Percentiles rank a stretch among this genome's conserved stretches.
These are phyloP conservation scores for Athalia circularis DNA, from an alignment of 2,888 invertebrate species.

Conservation along the genomic window DNA sequence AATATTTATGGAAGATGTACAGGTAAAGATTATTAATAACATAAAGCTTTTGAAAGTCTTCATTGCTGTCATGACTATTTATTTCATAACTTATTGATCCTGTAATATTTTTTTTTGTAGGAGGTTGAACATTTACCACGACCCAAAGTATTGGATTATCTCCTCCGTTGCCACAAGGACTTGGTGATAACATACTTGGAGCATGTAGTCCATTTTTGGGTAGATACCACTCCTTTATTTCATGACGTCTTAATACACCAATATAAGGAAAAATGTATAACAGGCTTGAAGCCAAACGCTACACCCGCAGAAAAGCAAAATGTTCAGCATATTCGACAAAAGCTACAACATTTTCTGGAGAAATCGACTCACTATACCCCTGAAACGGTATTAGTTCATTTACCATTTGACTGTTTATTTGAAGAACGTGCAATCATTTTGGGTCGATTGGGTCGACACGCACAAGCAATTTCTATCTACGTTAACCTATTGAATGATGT, in stretches of 20 bases:
- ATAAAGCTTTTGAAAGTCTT: too few relatives aligned
- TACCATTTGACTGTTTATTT: conserved; percentile 89
- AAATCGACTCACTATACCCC: conserved; percentile 89
- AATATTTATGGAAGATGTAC: conserved; percentile 75
- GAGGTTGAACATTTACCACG: conserved; percentile 94
- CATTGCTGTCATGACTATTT: not conserved
- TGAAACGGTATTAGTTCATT: conserved; percentile 89
- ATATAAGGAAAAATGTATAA: conserved; percentile 84
- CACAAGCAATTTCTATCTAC: conserved; percentile 94
- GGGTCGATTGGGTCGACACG: conserved; percentile 92
- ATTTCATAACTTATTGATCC: conserved; percentile 26
- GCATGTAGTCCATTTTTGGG: conserved; percentile 93
- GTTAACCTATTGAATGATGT: conserved; percentile 90
- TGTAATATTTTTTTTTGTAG: conserved; percentile 64
- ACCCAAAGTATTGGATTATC: conserved; percentile 90
- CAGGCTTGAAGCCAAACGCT: conserved; percentile 66
- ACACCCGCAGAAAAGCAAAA: conserved; percentile 74
- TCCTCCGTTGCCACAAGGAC: conserved; percentile 86
- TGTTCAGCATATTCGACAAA: conserved; percentile 77
- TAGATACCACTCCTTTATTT: conserved; percentile 88
- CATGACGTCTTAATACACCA: conserved; percentile 94
- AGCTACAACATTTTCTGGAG: conserved; percentile 87
- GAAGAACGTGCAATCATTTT: conserved; percentile 97
- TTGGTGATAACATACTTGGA: conserved; percentile 95
- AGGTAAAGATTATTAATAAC: conserved; percentile 56